A percentile compares a stretch with the other conserved stretches of the same genome.
Evolutionary conservation across 2,797 vertebrate genomes (phyloP).

Genomic region (Botia kubotai): DNA sequence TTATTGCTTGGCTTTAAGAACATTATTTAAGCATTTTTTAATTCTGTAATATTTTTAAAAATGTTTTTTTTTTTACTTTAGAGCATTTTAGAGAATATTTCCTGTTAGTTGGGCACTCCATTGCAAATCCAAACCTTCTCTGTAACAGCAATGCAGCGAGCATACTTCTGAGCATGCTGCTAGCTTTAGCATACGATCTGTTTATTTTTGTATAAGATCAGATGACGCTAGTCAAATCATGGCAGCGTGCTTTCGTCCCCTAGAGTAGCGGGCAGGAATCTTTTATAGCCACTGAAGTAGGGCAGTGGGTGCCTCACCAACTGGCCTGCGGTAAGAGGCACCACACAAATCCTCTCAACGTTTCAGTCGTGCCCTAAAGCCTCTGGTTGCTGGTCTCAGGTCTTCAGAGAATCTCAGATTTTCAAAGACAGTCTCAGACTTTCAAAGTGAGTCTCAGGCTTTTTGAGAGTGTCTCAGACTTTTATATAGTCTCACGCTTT

Average conservation of each 20-base stretch:
- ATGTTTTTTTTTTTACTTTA: too few species aligned
- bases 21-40: too few species aligned
- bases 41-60: too few species aligned
- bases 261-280: conserved; percentile 7
- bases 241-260: conserved; percentile 28
- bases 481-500: background rate
- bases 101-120: too few species aligned
- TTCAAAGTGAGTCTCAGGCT: background rate
- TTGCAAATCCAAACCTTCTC: background rate
- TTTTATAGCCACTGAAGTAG: conserved; percentile 18
- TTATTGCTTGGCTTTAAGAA: too few species aligned
- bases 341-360: conserved; percentile 19
- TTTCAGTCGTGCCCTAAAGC: conserved; percentile 18
- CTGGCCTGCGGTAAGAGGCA: conserved; percentile 9
- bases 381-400: background rate
- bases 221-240: conserved; percentile 53
- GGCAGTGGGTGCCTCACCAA: conserved; percentile 19
- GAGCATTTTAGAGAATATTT: too few species aligned
- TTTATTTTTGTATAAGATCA: conserved; percentile 47
- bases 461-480: background rate
- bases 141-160: background rate
- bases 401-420: background rate
- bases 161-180: conserved; percentile 30
- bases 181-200: conserved; percentile 33
- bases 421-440: background rate